A percentile compares a stretch with the other conserved stretches of the same genome.
Conservation (phyloP, 2,797 vertebrate genomes). For the Mastacembelus armatus region DNA sequence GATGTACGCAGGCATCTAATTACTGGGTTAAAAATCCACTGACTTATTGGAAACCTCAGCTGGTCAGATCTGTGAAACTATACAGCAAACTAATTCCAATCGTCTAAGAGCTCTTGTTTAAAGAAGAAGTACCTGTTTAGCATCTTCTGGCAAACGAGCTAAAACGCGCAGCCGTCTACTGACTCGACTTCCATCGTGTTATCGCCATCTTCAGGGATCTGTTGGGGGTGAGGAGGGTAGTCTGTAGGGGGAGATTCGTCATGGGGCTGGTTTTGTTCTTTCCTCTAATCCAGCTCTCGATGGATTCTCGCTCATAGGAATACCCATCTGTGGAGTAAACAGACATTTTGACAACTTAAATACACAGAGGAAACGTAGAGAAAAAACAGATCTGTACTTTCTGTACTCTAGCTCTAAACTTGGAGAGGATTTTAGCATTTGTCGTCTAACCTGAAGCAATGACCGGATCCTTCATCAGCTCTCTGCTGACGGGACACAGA, state of each 20-base stretch:
- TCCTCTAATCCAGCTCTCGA: conserved; percentile 88
- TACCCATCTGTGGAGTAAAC: conserved; percentile 86
- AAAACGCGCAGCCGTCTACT: conserved; percentile 27
- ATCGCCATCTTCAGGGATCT: conserved; percentile 91
- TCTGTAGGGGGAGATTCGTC: conserved; percentile 89
- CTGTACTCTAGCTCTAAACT: too few relatives aligned
- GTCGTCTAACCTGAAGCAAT: conserved; percentile 87
- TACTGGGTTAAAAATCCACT: too few relatives aligned
- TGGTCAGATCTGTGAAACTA: too few relatives aligned
- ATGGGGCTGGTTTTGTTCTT: conserved; percentile 90
- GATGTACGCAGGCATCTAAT: not conserved
- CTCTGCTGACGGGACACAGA: conserved; percentile 90
- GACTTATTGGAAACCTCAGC: too few relatives aligned
- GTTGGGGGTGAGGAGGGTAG: conserved; percentile 86
- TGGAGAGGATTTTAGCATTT: not conserved
- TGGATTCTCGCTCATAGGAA: conserved; percentile 90
- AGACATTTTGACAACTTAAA: not conserved
- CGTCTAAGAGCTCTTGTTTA: not conserved
- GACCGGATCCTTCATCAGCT: conserved; percentile 91
- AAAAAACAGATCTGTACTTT: too few relatives aligned
- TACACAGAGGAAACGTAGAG: not conserved
- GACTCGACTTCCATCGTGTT: conserved; percentile 80
- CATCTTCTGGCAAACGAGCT: not conserved
- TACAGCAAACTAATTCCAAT: not conserved
- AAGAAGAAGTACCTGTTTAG: not conserved